Conservation (phyloP, 2,888 invertebrate species). For the Barypeithes pellucidus region DNA sequence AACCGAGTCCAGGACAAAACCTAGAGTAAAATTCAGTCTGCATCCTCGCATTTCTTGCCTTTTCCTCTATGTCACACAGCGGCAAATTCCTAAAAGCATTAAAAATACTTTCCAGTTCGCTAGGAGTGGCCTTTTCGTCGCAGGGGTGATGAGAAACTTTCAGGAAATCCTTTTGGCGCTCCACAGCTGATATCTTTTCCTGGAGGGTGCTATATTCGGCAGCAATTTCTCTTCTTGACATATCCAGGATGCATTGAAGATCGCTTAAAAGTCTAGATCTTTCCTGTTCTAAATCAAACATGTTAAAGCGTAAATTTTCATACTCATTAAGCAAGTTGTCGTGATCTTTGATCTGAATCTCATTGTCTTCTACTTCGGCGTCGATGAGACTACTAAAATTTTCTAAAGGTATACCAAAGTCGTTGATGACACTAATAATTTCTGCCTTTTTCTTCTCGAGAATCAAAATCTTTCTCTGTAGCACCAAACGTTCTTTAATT, state of each 20-base stretch:
- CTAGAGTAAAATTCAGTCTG: slow-evolving; percentile 24
- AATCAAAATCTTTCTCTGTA: slow-evolving; percentile 57
- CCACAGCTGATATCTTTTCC: slow-evolving; percentile 56
- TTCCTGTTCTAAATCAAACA: slow-evolving; percentile 59
- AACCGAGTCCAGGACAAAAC: slow-evolving; percentile 34
- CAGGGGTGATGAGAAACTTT: slow-evolving; percentile 26
- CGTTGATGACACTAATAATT: slow-evolving; percentile 56
- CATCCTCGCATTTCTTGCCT: slow-evolving; percentile 24
- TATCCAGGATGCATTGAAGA: slow-evolving; percentile 57
- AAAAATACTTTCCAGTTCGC: slow-evolving; percentile 51
- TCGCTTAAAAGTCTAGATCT: slow-evolving; percentile 56
- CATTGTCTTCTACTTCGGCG: slow-evolving; percentile 47
- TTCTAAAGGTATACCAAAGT: slow-evolving; percentile 48
- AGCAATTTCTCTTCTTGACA: slow-evolving; percentile 58
- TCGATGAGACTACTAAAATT: slow-evolving; percentile 44
- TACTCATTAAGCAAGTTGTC: slow-evolving; percentile 55
- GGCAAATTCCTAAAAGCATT: slow-evolving; percentile 51
- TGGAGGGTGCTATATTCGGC: slow-evolving; percentile 57
- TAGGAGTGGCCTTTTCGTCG: slow-evolving; percentile 30
- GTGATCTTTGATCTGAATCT: slow-evolving; percentile 35
- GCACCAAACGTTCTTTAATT: slow-evolving; percentile 54
- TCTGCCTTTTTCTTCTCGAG: slow-evolving; percentile 58
- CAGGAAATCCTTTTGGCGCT: slow-evolving; percentile 53
- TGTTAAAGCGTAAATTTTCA: slow-evolving; percentile 55
- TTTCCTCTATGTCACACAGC: slow-evolving; percentile 28